These are phyloP conservation scores for Australoheros scitulus DNA, from an alignment of 2,113 vertebrate species.

Conservation along the genomic window DNA sequence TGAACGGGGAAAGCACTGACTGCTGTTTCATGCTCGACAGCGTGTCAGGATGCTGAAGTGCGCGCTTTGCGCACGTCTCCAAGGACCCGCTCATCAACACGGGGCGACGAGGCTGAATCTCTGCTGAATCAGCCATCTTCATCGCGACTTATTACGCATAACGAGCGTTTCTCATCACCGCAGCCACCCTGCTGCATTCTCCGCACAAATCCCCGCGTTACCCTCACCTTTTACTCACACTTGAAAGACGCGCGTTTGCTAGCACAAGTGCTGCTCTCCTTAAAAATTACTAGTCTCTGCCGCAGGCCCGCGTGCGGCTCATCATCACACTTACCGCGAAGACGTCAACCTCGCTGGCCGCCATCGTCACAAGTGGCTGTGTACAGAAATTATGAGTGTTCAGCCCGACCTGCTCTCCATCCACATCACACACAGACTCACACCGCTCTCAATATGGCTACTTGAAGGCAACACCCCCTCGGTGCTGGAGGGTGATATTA, in stretches of 20 bases:
- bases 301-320: background rate
- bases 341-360: slow-evolving; percentile 84
- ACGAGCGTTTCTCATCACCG: background rate
- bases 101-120: background rate
- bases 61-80: background rate
- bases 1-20: slow-evolving; percentile 10
- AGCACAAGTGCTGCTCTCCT: background rate
- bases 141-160: slow-evolving; percentile 13
- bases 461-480: slow-evolving; percentile 88
- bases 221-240: slow-evolving; percentile 10
- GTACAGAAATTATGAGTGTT: slow-evolving; percentile 46
- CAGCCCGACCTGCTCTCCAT: slow-evolving; percentile 67
- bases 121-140: background rate
- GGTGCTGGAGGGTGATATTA: slow-evolving; percentile 61
- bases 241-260: background rate
- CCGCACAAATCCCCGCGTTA: background rate
- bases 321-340: slow-evolving; percentile 79
- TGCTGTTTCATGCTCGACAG: background rate
- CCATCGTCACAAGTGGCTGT: slow-evolving; percentile 80
- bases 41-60: slow-evolving; percentile 1
- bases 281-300: background rate
- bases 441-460: slow-evolving; percentile 86
- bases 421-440: slow-evolving; percentile 68
- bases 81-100: background rate
- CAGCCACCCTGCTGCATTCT: slow-evolving; percentile 15